Evolutionary conservation across 2,888 invertebrate species (phyloP).

Genomic region (Linnaemya vulpina): DNA sequence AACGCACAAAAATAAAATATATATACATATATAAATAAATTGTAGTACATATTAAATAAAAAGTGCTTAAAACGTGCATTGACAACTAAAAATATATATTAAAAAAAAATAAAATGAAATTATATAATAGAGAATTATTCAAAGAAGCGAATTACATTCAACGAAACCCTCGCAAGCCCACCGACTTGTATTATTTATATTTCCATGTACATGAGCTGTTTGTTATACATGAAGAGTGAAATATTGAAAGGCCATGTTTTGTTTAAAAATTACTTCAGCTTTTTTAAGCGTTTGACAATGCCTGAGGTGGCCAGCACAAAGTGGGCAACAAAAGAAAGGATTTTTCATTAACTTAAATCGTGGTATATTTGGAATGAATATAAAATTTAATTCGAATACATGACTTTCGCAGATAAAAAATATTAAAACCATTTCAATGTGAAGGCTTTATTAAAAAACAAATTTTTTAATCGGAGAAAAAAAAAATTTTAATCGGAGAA

Average conservation of each 20-base stretch:
- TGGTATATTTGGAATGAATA: too few relatives aligned
- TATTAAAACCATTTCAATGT: too few relatives aligned
- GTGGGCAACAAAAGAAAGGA: too few relatives aligned
- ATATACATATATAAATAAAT: background rate
- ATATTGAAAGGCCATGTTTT: conserved; percentile 53
- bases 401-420: too few relatives aligned
- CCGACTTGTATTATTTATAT: conserved; percentile 30
- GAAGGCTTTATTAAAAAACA: too few relatives aligned
- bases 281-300: background rate
- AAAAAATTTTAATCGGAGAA: too few relatives aligned
- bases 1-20: conserved; percentile 10
- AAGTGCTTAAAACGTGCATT: conserved; percentile 59
- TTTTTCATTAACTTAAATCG: too few relatives aligned
- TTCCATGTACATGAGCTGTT: conserved; percentile 5
- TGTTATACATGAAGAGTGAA: conserved; percentile 8
- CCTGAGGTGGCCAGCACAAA: conserved; percentile 13
- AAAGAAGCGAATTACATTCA: background rate
- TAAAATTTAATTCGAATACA: too few relatives aligned
- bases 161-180: conserved; percentile 1
- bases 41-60: background rate
- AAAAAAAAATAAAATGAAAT: background rate
- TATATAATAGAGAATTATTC: conserved; percentile 25
- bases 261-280: conserved; percentile 24
- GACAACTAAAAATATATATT: conserved; percentile 57
- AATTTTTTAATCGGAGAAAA: too few relatives aligned